Conservation (phyloP, 1,140 invertebrate species). For the Oedothorax gibbosus region DNA sequence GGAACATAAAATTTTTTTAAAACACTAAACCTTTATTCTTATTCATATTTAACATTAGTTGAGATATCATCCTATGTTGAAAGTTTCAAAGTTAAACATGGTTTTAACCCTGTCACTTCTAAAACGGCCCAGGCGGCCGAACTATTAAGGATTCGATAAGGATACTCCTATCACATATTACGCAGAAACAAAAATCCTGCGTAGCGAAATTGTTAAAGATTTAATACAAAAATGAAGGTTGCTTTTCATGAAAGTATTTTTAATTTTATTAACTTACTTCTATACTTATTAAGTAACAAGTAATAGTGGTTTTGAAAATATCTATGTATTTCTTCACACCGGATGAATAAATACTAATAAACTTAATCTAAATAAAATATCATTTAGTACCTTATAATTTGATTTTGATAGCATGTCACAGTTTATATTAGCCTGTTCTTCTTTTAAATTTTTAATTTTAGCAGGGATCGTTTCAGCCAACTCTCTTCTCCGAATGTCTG, state of each 20-base stretch:
- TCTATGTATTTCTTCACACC: background rate
- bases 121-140: too few relatives aligned
- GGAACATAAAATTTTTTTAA: too few relatives aligned
- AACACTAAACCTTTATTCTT: too few relatives aligned
- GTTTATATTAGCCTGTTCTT: constrained; percentile 9
- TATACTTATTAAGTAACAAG: background rate
- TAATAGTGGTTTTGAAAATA: background rate
- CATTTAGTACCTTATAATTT: background rate
- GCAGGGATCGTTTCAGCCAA: background rate
- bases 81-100: too few relatives aligned
- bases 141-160: too few relatives aligned
- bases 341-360: background rate
- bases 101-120: too few relatives aligned
- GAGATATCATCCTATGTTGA: too few relatives aligned
- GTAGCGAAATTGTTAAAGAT: too few relatives aligned
- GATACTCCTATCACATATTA: too few relatives aligned
- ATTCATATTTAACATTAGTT: too few relatives aligned
- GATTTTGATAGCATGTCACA: background rate
- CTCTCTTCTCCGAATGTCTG: constrained; percentile 4
- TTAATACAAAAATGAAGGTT: background rate
- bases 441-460: constrained; percentile 10
- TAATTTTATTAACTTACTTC: constrained; percentile 7
- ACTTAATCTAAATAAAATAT: background rate
- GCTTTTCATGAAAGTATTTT: background rate
- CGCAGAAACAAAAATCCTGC: too few relatives aligned